These are phyloP conservation scores for Terrapene triunguis DNA, from an alignment of 2,113 vertebrate species.

Conservation along the genomic window DNA sequence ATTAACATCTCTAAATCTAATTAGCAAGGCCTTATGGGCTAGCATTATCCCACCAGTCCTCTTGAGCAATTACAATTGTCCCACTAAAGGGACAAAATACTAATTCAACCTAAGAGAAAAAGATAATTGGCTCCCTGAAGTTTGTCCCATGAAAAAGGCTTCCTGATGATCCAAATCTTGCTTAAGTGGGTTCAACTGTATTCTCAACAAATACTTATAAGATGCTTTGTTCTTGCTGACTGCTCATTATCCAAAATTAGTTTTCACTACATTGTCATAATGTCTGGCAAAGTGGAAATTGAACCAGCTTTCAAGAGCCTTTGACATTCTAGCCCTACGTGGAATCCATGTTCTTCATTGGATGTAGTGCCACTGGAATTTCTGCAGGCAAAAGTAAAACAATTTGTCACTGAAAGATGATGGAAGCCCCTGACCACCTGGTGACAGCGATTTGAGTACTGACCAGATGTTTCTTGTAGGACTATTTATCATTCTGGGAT, in stretches of 20 bases:
- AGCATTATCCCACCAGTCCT: not conserved
- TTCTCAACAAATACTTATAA: conserved; percentile 57
- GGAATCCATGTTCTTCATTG: conserved; percentile 40
- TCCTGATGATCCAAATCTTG: conserved; percentile 67
- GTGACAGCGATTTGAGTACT: not conserved
- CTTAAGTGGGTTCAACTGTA: conserved; percentile 58
- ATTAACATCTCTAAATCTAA: conserved; percentile 49
- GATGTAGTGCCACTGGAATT: not conserved
- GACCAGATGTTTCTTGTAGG: not conserved
- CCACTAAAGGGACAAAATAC: not conserved
- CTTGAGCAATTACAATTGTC: not conserved
- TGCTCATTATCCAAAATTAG: conserved; percentile 75
- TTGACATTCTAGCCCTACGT: conserved; percentile 66
- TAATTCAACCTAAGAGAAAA: not conserved
- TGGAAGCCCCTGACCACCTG: not conserved
- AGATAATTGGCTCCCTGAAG: not conserved
- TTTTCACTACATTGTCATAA: conserved; percentile 49
- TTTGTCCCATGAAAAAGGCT: conserved; percentile 53
- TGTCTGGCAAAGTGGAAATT: conserved; percentile 68
- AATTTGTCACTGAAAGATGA: fast-evolving
- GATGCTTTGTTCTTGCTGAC: conserved; percentile 65
- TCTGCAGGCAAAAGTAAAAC: conserved; percentile 22
- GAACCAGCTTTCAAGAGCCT: conserved; percentile 74
- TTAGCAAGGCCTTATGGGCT: not conserved
- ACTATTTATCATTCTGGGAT: not conserved